phyloP scores from a whole-genome alignment of 2,888 invertebrate species.

The Beris chalybata region DNA sequence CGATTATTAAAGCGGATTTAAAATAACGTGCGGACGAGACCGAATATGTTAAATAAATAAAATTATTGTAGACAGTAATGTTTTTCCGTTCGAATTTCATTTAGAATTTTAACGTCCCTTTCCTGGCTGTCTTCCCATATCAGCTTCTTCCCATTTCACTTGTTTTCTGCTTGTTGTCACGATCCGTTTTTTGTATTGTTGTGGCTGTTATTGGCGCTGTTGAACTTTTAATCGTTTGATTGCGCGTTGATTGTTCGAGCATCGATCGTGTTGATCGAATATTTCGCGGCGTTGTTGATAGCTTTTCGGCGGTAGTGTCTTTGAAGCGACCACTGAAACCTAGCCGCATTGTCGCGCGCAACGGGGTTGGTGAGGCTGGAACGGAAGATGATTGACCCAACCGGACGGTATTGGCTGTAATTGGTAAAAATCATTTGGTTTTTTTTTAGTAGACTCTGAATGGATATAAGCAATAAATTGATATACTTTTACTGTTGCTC shows the following conservation, averaged over 20 bases:
- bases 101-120: too few species aligned
- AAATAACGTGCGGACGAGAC: too few species aligned
- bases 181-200: too few species aligned
- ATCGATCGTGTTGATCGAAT: background rate
- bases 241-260: background rate
- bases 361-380: conserved; percentile 18
- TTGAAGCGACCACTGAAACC: too few species aligned
- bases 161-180: too few species aligned
- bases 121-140: too few species aligned
- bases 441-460: background rate
- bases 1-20: too few species aligned
- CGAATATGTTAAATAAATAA: too few species aligned
- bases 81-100: too few species aligned
- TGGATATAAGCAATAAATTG: background rate
- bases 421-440: background rate
- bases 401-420: conserved; percentile 5
- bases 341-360: conserved; percentile 25
- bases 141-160: too few species aligned
- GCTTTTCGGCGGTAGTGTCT: background rate
- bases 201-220: background rate
- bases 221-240: background rate
- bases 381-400: background rate
- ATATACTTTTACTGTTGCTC: conserved; percentile 44
- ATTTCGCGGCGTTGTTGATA: background rate
- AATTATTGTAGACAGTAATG: too few species aligned